Conservation (phyloP, 2,797 vertebrate species). For the Morus bassanus region DNA sequence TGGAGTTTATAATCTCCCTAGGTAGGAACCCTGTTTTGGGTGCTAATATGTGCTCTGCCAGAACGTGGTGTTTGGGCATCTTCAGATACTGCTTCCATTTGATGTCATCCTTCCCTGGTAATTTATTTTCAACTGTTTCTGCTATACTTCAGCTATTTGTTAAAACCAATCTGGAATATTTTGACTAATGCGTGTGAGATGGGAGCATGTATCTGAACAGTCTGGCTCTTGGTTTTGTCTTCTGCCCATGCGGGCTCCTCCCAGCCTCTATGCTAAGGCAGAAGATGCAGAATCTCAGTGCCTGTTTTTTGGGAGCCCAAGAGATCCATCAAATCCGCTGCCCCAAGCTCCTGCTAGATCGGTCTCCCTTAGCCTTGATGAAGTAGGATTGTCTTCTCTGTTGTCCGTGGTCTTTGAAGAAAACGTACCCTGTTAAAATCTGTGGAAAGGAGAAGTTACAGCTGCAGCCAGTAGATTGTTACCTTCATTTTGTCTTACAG, state of each 20-base stretch:
- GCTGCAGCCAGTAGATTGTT: background rate
- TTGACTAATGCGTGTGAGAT: background rate
- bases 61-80: accelerated
- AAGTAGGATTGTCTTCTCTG: background rate
- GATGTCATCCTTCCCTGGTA: background rate
- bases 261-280: background rate
- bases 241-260: background rate
- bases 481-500: background rate
- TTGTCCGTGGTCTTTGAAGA: background rate
- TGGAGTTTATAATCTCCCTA: background rate
- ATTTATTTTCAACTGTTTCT: background rate
- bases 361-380: background rate
- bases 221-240: background rate
- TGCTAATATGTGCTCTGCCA: background rate
- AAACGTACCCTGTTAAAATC: background rate
- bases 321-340: background rate
- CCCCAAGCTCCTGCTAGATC: background rate
- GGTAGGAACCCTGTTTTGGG: background rate
- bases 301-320: background rate
- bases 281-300: background rate
- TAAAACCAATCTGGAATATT: background rate
- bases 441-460: background rate
- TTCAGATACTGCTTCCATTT: background rate
- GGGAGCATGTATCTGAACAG: accelerated
- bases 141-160: background rate